Conservation (phyloP, 2,113 vertebrate species). For the Ariopsis seemanni region DNA sequence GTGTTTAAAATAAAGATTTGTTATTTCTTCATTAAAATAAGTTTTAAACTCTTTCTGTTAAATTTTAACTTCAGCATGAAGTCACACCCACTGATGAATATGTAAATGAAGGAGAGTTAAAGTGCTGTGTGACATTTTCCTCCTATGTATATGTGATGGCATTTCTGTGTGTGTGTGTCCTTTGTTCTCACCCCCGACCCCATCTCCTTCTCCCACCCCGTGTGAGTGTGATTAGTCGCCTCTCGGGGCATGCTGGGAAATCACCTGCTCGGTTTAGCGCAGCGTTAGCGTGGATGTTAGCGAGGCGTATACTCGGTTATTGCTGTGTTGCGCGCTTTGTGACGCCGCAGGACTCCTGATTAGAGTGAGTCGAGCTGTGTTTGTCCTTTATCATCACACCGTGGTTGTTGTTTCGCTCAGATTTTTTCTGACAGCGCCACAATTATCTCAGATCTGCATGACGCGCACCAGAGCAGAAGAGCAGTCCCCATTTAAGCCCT, state of each 20-base stretch:
- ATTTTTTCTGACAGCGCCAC: slow-evolving; percentile 67
- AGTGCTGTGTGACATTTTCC: not conserved
- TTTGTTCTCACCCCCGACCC: slow-evolving; percentile 26
- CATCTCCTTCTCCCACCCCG: slow-evolving; percentile 38
- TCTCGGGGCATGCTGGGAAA: slow-evolving; percentile 57
- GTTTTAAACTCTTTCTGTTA: not conserved
- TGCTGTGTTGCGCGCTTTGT: slow-evolving; percentile 18
- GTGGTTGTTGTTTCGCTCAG: slow-evolving; percentile 72
- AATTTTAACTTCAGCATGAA: not conserved
- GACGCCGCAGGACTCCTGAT: slow-evolving; percentile 47
- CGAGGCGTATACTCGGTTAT: not conserved
- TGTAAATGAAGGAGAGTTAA: not conserved
- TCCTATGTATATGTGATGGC: not conserved
- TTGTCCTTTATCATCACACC: slow-evolving; percentile 62
- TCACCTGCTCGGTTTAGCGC: slow-evolving; percentile 64
- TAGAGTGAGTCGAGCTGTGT: slow-evolving; percentile 52
- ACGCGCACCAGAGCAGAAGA: slow-evolving; percentile 49
- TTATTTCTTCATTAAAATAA: not conserved
- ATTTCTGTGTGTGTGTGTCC: slow-evolving; percentile 3
- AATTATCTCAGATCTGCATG: slow-evolving; percentile 61
- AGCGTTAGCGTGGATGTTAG: slow-evolving; percentile 40
- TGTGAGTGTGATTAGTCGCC: slow-evolving; percentile 53
- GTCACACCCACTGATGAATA: not conserved
- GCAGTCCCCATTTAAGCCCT: slow-evolving; percentile 38
- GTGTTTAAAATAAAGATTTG: not conserved